Base-by-base conservation (phyloP, 2,797 vertebrate genomes). In the Phrynocephalus forsythii region DNA sequence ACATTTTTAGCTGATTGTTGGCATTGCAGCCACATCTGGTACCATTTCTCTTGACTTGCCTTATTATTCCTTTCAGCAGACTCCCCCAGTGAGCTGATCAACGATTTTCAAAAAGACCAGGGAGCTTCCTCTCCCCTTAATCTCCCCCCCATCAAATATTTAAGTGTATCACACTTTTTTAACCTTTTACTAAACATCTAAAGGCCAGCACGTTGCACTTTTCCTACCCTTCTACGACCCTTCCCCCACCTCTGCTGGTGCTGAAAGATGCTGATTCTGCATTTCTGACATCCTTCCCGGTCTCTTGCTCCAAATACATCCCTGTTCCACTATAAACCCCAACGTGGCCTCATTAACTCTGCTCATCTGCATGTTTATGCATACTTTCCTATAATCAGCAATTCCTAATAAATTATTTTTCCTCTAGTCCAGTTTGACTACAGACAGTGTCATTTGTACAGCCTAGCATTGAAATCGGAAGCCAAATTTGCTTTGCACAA, bases 1-100 rank as follows among this genome's bases (percentile, higher is more conserved):
- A 94, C 94, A 95, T 94, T 94, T 95, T 95, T 91, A 90, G 90
- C 94, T 91, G 93, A 94, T 87, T 94, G 93, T 90, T 94, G 95
- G 95, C 94, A 95, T 93, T 93, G 69, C n/a, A 26, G n/a, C 87
- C 94, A 95, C 96, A 96, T 95, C 94, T 96, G 95, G 94, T 89
- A 94, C 93, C 90, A 95, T 95, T 95, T 96, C 94, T 93, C 94
- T 92, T 81, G 90, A 90, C 90, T 83, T 83, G 87, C 93, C 91
- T 94, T 95, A 92, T 94, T 95, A 94, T 86, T 88, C 72, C 86
- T 95, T 94, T 93, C 90, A 94, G 91, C 66, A 7, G 75, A 56
- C 86, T 86, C 48, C 85, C 91, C 83, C 91, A 68, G 91, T 1
- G 88, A 94, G 69, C 91, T 90, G 83, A 89, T 89, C 89, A 89